Evolutionary conservation across 2,113 vertebrate species (phyloP), one percentile per base, ranked within the genome.

Genomic region (Bolborhynchus lineola): DNA sequence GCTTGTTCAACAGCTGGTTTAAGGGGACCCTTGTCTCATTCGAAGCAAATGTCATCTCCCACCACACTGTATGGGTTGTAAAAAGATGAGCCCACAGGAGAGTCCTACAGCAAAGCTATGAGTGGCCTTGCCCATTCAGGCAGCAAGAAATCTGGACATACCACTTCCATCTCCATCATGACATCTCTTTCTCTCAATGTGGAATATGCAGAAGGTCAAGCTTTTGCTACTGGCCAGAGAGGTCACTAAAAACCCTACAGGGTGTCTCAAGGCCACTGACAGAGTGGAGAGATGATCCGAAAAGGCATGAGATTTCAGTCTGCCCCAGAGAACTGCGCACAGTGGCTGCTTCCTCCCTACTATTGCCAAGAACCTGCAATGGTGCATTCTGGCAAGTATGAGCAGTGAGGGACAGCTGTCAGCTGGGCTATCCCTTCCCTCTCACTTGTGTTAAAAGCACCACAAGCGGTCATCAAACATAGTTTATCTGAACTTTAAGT

Each of bases 401-500:
- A 81, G 49, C 46, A 91, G 46, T 35, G 52, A 86, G 41, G 50
- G 57, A 76, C n/a, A 69, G 57, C 63, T 49, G 23, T 57, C 35
- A 86, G 53, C 65, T 37, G 55, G 59, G 47, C 55, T 79, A 39
- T 4, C 52, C 47, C 57, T 64, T 52, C 35, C 62, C 25, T 60
- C 24, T 14, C 33, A 23, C 41, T 70, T 72, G 41, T 60, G 50
- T 55, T 94, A 74, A 70, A 96, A 86, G 64, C 79, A 90, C 24
- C 39, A 46, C 9, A 83, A 93, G 39, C 16, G 46, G 20, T 52
- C 72, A 92, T 60, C 76, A 62, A 31, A 53, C 81, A 72, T 78
- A 9, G 64, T 71, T 16, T 26, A 16, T 68, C 63, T 80, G 75
- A 94, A 92, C 49, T 79, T 69, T 9, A 42, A 50, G 64, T 67